Conservation (phyloP, 1,140 invertebrate genomes). For the Solen grandis region DNA sequence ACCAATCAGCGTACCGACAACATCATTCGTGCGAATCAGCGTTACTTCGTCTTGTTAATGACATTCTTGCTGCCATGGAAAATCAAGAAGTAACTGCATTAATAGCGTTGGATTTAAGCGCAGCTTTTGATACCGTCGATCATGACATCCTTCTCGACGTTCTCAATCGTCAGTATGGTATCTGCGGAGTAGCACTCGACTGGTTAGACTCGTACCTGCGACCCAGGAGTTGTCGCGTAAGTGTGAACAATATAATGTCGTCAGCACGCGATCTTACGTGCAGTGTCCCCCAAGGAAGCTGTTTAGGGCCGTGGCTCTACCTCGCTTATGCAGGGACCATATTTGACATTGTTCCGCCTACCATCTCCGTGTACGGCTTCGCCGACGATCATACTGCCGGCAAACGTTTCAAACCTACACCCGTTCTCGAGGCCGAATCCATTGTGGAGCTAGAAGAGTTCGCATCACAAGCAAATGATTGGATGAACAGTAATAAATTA, state of each 20-base stretch:
- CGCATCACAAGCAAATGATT: background rate
- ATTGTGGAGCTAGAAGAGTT: background rate
- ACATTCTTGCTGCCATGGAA: slow-evolving; percentile 17
- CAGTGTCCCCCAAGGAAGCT: slow-evolving; percentile 27
- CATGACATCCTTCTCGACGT: slow-evolving; percentile 31
- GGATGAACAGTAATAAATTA: slow-evolving; percentile 67
- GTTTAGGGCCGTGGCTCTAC: slow-evolving; percentile 23
- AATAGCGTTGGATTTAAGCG: slow-evolving; percentile 32
- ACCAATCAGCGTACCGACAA: slow-evolving; percentile 15
- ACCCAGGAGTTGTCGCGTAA: slow-evolving; percentile 13
- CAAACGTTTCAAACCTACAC: slow-evolving; percentile 6
- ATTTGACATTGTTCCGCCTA: background rate
- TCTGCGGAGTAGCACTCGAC: background rate
- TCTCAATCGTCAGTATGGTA: slow-evolving; percentile 5
- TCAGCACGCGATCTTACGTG: background rate
- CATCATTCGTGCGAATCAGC: slow-evolving; percentile 37
- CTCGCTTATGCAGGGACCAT: slow-evolving; percentile 20
- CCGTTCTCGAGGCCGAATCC: background rate
- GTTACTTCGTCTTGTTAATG: slow-evolving; percentile 42
- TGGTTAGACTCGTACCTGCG: slow-evolving; percentile 27
- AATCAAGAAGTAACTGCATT: slow-evolving; percentile 29
- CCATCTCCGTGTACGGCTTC: slow-evolving; percentile 29
- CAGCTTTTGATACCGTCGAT: slow-evolving; percentile 31
- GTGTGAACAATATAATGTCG: background rate
- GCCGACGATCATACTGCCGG: slow-evolving; percentile 30